Base-by-base conservation (phyloP, 2,797 vertebrate genomes). In the Brotula barbata region DNA sequence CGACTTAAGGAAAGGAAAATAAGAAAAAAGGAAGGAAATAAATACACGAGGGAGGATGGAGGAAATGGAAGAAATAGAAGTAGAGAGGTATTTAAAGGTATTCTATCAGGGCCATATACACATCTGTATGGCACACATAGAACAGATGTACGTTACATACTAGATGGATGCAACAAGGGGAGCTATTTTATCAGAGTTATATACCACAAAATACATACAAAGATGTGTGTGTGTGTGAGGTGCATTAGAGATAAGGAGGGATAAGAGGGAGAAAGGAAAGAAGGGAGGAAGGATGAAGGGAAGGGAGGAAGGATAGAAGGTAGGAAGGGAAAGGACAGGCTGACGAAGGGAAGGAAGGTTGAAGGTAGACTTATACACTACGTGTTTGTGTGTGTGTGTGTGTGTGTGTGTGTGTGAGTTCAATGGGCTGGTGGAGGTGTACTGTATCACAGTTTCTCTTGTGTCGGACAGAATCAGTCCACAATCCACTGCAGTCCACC, bases 91-190 rank as follows among this genome's bases (percentile, higher is more conserved):
- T 71, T 52, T 45, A 23, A 56, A 70, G 49, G 47, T 16, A 62
- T 73, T 82, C n/a, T 77, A 84, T 81, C 73, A 68, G 74, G 75
- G 71, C 70, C 68, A 62, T 61, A 61, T 43, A 57, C 31, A 62
- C 34, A 64, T n/a, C 20, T 44, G 21, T 57, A 57, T 58, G 49
- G 52, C 5, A 73, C 8, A 48, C 12, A 66, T 37, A 54, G 6
- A 58, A 52, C 42, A 1, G 11, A 25, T 42, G 44, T 40, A 56
- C 37, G 66, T 25, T 59, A 12, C 55, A n/a, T 47, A 51, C 64
- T n/a, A 54, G n/a, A 28, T 28, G 31, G 31, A 33, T 11, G 31
- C 5, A 33, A 33, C 31, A 10, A 9, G 31, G 36, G 36, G 36
- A 3, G 9, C 36, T 37, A 15, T 37, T 37, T 37, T 3, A 33